phyloP scores from a whole-genome alignment of 2,797 vertebrate species.

The Salmo trutta region DNA sequence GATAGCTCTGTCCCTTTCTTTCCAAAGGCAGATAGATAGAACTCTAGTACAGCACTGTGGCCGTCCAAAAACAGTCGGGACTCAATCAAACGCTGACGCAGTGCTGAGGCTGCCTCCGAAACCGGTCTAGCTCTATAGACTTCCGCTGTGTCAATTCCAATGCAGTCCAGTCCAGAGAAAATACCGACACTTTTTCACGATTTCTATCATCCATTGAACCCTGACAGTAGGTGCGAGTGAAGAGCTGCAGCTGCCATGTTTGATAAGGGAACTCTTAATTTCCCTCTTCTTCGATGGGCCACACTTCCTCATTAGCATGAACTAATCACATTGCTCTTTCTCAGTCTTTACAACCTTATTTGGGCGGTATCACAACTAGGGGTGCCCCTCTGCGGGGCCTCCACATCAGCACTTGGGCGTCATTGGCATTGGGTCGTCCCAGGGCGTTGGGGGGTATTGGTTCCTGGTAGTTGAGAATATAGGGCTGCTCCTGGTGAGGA shows the following conservation, averaged over 20 bases:
- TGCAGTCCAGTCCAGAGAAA: slow-evolving; percentile 30
- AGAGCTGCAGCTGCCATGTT: background rate
- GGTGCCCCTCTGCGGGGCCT: slow-evolving; percentile 92
- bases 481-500: slow-evolving; percentile 95
- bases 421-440: slow-evolving; percentile 96
- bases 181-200: slow-evolving; percentile 37
- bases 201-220: slow-evolving; percentile 27
- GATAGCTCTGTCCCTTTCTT: slow-evolving; percentile 51
- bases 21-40: slow-evolving; percentile 30
- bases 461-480: slow-evolving; percentile 96
- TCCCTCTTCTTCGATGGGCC: slow-evolving; percentile 31
- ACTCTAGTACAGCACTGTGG: slow-evolving; percentile 34
- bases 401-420: slow-evolving; percentile 99
- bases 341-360: slow-evolving; percentile 75
- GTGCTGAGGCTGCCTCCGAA: slow-evolving; percentile 29
- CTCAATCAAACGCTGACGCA: slow-evolving; percentile 35
- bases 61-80: slow-evolving; percentile 34
- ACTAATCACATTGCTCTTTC: background rate
- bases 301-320: background rate
- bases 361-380: slow-evolving; percentile 95
- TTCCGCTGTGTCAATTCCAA: slow-evolving; percentile 28
- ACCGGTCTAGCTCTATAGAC: slow-evolving; percentile 26
- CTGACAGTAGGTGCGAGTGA: slow-evolving; percentile 33
- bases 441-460: slow-evolving; percentile 96
- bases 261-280: slow-evolving; percentile 7